Base-by-base conservation (phyloP, 2,113 vertebrate genomes). In the Cebidichthys violaceus region DNA sequence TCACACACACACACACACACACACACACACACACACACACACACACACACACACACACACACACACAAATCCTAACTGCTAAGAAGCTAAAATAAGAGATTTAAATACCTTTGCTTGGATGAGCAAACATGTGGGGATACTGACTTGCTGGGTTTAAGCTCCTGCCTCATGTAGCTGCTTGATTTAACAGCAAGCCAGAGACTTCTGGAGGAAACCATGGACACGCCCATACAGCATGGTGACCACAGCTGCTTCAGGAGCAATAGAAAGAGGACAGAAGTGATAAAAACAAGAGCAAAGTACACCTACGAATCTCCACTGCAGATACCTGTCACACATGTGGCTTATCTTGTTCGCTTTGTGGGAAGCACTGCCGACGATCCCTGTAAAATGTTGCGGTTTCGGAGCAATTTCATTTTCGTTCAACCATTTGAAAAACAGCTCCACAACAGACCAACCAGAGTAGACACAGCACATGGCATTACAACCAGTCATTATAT, bases 41-140 rank as follows among this genome's bases (percentile, higher is more conserved):
- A 45, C 18, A 31, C 29, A 61, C 17, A 20, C 29, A 61, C 59
- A 62, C 31, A 62, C 62, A 17, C 39, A 18, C 17, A 22, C 27
- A 29, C 67, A 55, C 47, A 24, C 31, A 52, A 18, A 2, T 9
- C 20, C 50, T 50, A 29, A 50, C 24, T 39, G 11, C 9, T 54
- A 14, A 52, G 55, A 75, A 76, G 8, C 67, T 47, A n/a, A 77
- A 77, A 71, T 57, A 9, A 47, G 37, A 76, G 39, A n/a, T 78
- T 71, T 60, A 80, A 81, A 81, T 85, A 76, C 37, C 66, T 80
- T 80, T 52, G 13, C 31, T 59, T 65, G 24, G 52, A 59, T 66
- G 73, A 50, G 20, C 35, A 33, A 54, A 64, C 9, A 43, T 52
- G 57, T 4, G 15, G 22, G 11, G 70, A 9, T 39, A 45, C 22